Evolutionary conservation across 2,797 vertebrate genomes (phyloP).

Genomic region (Mionectes olivaceus): DNA sequence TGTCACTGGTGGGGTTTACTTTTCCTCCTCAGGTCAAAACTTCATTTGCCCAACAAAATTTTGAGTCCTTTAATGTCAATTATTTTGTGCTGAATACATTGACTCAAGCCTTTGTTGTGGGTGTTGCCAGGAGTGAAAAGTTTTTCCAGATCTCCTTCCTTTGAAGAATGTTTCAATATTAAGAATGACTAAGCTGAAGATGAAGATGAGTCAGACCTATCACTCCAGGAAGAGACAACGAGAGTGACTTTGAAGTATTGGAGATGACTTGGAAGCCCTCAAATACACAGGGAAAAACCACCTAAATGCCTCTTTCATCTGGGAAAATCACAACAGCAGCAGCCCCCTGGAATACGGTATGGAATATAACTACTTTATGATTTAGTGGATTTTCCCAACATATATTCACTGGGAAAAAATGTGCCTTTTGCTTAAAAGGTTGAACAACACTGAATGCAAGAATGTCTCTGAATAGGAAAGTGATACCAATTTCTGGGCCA

Average conservation of each 20-base stretch:
- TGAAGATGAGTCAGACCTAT: conserved; percentile 26
- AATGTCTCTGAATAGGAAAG: neutral
- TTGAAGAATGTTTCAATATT: neutral
- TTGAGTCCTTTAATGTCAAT: neutral
- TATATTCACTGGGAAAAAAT: fast-evolving
- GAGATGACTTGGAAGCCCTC: neutral
- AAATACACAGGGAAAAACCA: neutral
- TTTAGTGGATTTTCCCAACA: neutral
- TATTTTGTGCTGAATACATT: neutral
- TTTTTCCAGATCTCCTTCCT: neutral
- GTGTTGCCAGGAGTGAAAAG: neutral
- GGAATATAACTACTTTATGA: fast-evolving
- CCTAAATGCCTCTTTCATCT: neutral
- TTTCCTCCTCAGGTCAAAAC: neutral
- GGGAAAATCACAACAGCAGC: neutral
- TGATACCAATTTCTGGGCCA: neutral
- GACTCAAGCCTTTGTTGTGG: neutral
- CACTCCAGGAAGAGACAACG: neutral
- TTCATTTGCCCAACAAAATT: neutral
- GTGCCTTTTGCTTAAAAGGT: neutral
- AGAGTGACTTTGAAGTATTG: neutral
- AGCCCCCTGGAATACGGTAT: fast-evolving
- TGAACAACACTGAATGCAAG: neutral
- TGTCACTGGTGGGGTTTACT: neutral
- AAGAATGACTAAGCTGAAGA: conserved; percentile 28